phyloP scores from a whole-genome alignment of 1,140 invertebrate genomes.

The Ctenoplectra terminalis region DNA sequence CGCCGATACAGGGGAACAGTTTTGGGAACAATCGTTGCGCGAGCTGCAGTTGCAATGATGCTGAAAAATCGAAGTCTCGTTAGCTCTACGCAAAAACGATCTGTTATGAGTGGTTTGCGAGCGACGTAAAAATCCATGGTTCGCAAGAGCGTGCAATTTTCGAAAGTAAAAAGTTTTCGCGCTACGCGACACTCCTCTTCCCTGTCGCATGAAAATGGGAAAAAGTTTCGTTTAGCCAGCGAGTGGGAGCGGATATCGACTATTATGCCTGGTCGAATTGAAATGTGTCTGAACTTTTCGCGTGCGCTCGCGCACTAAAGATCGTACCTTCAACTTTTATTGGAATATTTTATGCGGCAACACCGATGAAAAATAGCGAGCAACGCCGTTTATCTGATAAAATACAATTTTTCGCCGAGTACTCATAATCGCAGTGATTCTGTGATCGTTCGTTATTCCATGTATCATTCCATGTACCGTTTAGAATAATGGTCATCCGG shows the following conservation, averaged over 20 bases:
- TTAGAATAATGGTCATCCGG: no score
- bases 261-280: constrained; percentile 35
- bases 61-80: constrained; percentile 1
- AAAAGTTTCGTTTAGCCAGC: constrained; percentile 15
- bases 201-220: neutral
- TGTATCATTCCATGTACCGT: no score
- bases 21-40: neutral
- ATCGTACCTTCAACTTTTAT: constrained; percentile 1
- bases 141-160: constrained; percentile 12
- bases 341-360: constrained; percentile 26
- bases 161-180: constrained; percentile 33
- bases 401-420: constrained; percentile 2
- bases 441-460: neutral
- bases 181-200: neutral
- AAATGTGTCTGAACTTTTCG: constrained; percentile 26
- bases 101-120: neutral
- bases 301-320: no score
- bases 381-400: neutral
- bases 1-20: neutral
- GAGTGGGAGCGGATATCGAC: constrained; percentile 1
- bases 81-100: neutral
- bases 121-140: constrained; percentile 19
- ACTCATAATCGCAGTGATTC: neutral
- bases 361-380: neutral
- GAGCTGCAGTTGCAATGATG: neutral